These are phyloP conservation scores for Tineola bisselliella DNA, from an alignment of 2,888 invertebrate genomes.

Conservation along the genomic window DNA sequence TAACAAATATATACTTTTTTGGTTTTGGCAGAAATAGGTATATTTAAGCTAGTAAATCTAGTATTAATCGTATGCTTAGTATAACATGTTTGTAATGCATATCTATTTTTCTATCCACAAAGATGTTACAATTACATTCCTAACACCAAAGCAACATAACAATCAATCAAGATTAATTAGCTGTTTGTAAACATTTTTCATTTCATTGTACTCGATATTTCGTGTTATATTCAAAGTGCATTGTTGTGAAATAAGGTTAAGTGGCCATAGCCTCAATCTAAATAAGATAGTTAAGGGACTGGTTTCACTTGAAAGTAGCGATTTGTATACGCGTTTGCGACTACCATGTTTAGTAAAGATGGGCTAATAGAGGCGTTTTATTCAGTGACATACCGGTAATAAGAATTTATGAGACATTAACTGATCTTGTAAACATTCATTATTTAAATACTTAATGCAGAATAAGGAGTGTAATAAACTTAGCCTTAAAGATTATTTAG, in stretches of 20 bases:
- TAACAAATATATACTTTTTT: no score
- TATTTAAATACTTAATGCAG: no score
- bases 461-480: no score
- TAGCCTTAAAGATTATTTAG: no score
- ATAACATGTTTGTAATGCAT: no score
- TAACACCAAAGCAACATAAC: not conserved
- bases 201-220: slow-evolving; percentile 8
- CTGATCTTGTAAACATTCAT: not conserved
- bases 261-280: slow-evolving; percentile 15
- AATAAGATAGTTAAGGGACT: not conserved
- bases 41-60: no score
- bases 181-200: not conserved
- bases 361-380: not conserved
- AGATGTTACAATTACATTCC: not conserved
- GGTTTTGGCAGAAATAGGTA: no score
- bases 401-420: not conserved
- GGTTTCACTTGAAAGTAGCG: not conserved
- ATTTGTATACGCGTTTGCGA: not conserved
- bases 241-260: slow-evolving; percentile 16
- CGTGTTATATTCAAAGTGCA: slow-evolving; percentile 5
- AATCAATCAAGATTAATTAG: slow-evolving; percentile 5
- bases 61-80: no score
- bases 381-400: not conserved
- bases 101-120: no score
- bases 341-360: not conserved